phyloP scores from a whole-genome alignment of 1,140 invertebrate species.

The Bombus pascuorum region DNA sequence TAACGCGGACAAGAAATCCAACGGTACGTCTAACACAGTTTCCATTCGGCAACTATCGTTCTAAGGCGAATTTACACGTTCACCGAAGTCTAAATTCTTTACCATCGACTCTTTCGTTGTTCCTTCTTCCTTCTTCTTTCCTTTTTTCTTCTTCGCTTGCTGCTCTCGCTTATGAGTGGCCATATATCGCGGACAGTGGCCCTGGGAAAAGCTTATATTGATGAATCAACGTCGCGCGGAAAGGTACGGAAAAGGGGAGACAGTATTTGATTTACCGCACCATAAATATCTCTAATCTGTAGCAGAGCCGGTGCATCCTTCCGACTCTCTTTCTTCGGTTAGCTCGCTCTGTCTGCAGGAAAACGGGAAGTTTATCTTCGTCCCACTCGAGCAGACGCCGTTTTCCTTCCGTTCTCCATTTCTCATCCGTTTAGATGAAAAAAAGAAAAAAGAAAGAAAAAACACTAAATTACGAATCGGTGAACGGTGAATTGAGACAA shows the following conservation, averaged over 20 bases:
- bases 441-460: neutral
- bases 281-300: slow-evolving; percentile 78
- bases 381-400: slow-evolving; percentile 36
- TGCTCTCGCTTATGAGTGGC: slow-evolving; percentile 16
- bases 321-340: slow-evolving; percentile 39
- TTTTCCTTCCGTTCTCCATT: slow-evolving; percentile 57
- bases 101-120: neutral
- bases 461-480: slow-evolving; percentile 40
- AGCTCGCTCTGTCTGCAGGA: neutral
- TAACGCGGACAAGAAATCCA: neutral
- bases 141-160: neutral
- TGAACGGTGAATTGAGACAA: slow-evolving; percentile 37
- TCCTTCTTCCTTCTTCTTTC: neutral
- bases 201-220: slow-evolving; percentile 60
- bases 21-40: slow-evolving; percentile 6
- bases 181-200: slow-evolving; percentile 31
- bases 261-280: slow-evolving; percentile 75
- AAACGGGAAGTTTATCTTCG: slow-evolving; percentile 8
- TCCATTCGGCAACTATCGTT: slow-evolving; percentile 19
- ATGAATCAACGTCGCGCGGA: slow-evolving; percentile 64
- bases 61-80: neutral
- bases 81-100: neutral
- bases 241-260: slow-evolving; percentile 53
- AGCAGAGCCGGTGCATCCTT: slow-evolving; percentile 50
- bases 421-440: slow-evolving; percentile 31